phyloP scores from a whole-genome alignment of 2,113 vertebrate species.

The Gavialis gangeticus region DNA sequence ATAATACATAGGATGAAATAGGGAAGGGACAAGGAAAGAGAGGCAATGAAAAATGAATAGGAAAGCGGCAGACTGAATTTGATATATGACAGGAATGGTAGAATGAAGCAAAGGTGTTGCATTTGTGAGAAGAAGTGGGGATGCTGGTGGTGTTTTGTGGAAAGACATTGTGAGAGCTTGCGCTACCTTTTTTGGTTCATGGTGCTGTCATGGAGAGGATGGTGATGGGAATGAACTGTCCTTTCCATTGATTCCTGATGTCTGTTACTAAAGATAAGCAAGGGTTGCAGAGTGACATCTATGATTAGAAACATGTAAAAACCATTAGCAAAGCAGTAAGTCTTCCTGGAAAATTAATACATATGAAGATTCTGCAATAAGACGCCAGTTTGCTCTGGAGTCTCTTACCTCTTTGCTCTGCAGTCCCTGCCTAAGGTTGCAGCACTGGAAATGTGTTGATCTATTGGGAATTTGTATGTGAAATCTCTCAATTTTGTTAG shows the following conservation, averaged over 20 bases:
- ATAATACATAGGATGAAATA: background rate
- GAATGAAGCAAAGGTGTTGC: accelerated
- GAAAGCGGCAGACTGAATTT: background rate
- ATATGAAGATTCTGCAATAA: background rate
- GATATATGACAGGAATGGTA: accelerated
- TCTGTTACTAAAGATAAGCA: background rate
- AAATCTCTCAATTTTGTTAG: background rate
- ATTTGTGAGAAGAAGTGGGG: background rate
- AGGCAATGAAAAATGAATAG: background rate
- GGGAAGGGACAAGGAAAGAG: background rate
- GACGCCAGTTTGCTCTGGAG: background rate
- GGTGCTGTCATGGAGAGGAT: background rate
- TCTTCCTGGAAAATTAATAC: background rate
- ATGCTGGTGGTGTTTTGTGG: background rate
- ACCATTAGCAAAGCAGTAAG: background rate
- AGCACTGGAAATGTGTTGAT: background rate
- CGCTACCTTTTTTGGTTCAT: background rate
- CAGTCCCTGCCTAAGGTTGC: background rate
- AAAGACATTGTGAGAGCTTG: background rate
- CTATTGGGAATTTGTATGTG: background rate
- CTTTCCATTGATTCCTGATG: background rate
- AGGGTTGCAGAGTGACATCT: background rate
- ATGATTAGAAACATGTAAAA: background rate
- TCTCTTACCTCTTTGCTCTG: background rate
- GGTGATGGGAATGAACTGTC: background rate